Base-by-base conservation (phyloP, 2,113 vertebrate species). In the Gallinago undulata region DNA sequence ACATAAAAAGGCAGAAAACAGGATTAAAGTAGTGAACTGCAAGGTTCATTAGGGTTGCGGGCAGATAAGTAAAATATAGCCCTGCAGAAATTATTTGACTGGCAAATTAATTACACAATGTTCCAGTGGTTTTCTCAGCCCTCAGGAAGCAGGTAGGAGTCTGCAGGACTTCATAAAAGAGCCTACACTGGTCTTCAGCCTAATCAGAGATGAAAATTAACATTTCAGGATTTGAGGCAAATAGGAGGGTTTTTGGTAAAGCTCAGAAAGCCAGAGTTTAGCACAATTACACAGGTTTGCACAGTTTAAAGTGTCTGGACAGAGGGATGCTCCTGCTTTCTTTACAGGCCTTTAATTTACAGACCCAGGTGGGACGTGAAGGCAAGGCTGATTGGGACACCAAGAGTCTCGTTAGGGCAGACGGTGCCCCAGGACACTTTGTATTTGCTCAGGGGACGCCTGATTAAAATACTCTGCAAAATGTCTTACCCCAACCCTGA, bases 71-170 rank as follows among this genome's bases (percentile, higher is more conserved):
- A 90, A 96, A 93, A 92, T 90, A 84, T n/a, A 92, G 83, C 83
- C 88, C 79, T 37, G 83, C 69, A 95, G 93, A 96, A 95, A 90
- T 94, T 84, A 81, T 95, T 81, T 95, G 93, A 93, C 90, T 94
- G 93, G 77, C 93, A 94, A 93, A 96, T 93, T 92, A 96, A 95
- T 96, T 89, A 89, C 76, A 78, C 90, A 84, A 80, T 84, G 77
- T 95, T 86, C 57, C 93, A 82, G 64, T 60, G 84, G 72, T 41
- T 96, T 37, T 69, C 76, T 57, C 80, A 79, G 96, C 92, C 93
- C 94, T 84, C 5, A 3, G 89, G 89, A 94, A 88, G 88, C 88
- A 88, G 91, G 94, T 92, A 70, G 56, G 93, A 93, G 80, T 90
- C 72, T 76, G 77, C 64, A 67, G 27, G 75, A 91, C 84, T 89